Conservation (phyloP, 2,797 vertebrate species). For the Siniperca undulata region DNA sequence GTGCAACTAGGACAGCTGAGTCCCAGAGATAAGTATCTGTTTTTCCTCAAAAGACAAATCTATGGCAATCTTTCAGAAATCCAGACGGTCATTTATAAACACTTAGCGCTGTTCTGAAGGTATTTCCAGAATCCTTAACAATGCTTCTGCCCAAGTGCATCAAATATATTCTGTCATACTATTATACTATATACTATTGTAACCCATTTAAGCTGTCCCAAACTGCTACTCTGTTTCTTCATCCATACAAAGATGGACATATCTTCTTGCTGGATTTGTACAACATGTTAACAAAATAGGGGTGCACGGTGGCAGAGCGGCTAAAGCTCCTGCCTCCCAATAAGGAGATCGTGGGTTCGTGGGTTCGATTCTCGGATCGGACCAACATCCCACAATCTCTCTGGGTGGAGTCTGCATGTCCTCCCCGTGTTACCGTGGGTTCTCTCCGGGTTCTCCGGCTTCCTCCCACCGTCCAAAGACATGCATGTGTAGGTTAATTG, state of each 20-base stretch:
- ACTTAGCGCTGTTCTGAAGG: background rate
- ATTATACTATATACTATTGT: background rate
- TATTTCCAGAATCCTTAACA: conserved; percentile 16
- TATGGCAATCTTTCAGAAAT: conserved; percentile 23
- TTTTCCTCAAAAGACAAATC: conserved; percentile 21
- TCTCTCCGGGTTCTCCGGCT: too few species aligned
- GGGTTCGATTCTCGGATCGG: too few species aligned
- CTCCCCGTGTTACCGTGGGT: too few species aligned
- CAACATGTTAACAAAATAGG: background rate
- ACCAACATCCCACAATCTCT: too few species aligned
- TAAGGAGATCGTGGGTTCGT: too few species aligned
- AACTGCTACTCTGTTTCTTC: background rate
- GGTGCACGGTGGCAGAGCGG: too few species aligned
- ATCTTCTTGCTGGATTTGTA: background rate
- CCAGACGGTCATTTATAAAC: conserved; percentile 34
- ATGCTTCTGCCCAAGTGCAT: background rate
- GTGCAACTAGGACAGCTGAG: conserved; percentile 11
- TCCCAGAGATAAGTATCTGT: conserved; percentile 30
- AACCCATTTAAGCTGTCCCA: background rate
- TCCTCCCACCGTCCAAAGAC: too few species aligned
- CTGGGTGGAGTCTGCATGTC: too few species aligned
- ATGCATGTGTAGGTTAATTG: too few species aligned
- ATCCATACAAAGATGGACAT: background rate
- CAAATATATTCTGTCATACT: conserved; percentile 2
- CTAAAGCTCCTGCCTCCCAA: too few species aligned